Base-by-base conservation (phyloP, 2,113 vertebrate genomes). In the Chaetops frenatus region DNA sequence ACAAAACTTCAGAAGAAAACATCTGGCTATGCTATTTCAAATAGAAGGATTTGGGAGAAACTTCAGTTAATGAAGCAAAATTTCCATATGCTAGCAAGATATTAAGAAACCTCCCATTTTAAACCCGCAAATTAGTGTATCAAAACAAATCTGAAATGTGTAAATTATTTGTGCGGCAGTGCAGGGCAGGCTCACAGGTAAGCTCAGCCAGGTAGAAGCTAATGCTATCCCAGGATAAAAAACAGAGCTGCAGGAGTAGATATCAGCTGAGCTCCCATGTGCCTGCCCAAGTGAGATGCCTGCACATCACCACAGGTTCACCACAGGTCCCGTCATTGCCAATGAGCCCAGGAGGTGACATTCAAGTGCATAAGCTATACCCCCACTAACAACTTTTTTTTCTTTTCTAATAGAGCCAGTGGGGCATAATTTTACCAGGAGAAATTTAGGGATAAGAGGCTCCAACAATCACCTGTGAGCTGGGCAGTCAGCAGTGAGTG, bases 311-410 rank as follows among this genome's bases (percentile, higher is more conserved):
- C 42, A 56, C 23, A 23, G n/a, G 40, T 17, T 71, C 25, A 7
- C 12, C 0, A 0, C 23, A 18, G 16, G 24, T 88, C 28, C 9
- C 5, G 1, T n/a, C 45, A 24, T 27, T 8, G 14, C 65, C 71
- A 7, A 18, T 16, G 28, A 73, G 31, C 25, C 35, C 57, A 48
- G 44, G 22, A 48, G 73, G 51, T 69, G 71, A 60, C 57, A 33
- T 22, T 72, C 29, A 67, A n/a, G 5, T 19, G 6, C 38, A 15
- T 27, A 56, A 90, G 5, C 15, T 42, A 12, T 38, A 12, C 44
- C 12, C 17, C 27, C 18, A 21, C 15, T 22, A n/a, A 40, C 0
- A 2, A 2, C 3, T 38, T 23, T 9, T 29, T 20, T 50, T 22
- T 28, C 44, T n/a, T 64, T 56, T 45, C 44, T 35, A 44, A 54